phyloP scores from a whole-genome alignment of 2,888 invertebrate genomes.

The Conops quadrifasciatus region DNA sequence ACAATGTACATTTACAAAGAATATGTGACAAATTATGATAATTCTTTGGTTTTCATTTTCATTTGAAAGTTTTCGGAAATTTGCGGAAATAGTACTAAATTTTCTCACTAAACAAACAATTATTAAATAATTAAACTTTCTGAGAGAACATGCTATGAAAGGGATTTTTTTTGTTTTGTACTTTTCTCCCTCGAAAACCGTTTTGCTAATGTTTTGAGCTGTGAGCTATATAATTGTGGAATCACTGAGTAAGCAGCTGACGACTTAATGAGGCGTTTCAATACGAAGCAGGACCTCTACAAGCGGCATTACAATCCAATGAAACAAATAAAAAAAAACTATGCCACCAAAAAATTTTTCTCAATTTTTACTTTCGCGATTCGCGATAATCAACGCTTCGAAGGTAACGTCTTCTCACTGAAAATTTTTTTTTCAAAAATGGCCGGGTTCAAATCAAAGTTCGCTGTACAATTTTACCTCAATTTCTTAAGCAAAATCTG shows the following conservation, averaged over 20 bases:
- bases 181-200: not conserved
- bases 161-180: not conserved
- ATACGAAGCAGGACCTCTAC: slow-evolving; percentile 1
- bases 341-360: not conserved
- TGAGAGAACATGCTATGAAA: slow-evolving; percentile 6
- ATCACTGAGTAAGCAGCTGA: slow-evolving; percentile 17
- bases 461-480: no score
- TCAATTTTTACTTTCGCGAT: no score
- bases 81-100: slow-evolving; percentile 17
- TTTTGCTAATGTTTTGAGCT: not conserved
- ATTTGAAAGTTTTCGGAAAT: not conserved
- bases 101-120: slow-evolving; percentile 14
- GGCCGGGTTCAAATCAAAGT: no score
- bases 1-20: not conserved
- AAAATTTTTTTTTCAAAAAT: slow-evolving; percentile 18
- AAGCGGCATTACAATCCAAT: not conserved
- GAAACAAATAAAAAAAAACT: not conserved
- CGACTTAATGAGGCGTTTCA: slow-evolving; percentile 31
- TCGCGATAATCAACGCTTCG: no score
- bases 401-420: slow-evolving; percentile 37
- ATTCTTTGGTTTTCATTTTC: not conserved
- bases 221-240: slow-evolving; percentile 20
- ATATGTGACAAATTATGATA: no score
- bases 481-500: no score
- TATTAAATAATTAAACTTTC: not conserved